Evolutionary conservation across 2,113 vertebrate species (phyloP).

Genomic region (Melanocharis versteri): DNA sequence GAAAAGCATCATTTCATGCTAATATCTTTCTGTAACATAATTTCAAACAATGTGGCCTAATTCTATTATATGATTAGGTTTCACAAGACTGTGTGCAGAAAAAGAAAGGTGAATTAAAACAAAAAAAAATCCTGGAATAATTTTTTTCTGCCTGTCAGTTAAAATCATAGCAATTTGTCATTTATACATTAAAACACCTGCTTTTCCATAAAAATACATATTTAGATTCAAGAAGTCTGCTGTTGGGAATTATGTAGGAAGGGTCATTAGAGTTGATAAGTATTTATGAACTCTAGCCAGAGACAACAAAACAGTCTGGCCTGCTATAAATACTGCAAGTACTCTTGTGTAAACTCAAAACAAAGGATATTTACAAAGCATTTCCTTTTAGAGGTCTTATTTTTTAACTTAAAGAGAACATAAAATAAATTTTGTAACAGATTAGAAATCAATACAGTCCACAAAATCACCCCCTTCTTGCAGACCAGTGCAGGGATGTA

Average conservation of each 20-base stretch:
- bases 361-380: neutral
- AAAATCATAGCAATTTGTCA: neutral
- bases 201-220: neutral
- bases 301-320: neutral
- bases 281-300: neutral
- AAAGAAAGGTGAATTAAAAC: neutral
- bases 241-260: neutral
- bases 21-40: neutral
- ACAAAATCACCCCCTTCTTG: neutral
- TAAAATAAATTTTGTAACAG: neutral
- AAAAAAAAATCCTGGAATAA: rapidly evolving
- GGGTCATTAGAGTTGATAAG: neutral
- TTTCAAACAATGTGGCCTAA: neutral
- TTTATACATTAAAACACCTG: neutral
- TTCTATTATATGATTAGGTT: neutral
- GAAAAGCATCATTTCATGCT: neutral
- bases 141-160: neutral
- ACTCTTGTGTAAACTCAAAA: neutral
- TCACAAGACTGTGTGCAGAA: neutral
- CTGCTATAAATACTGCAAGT: neutral
- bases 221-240: neutral
- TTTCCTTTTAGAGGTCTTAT: neutral
- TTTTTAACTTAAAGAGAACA: neutral
- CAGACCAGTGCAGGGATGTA: neutral
- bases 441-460: neutral